These are phyloP conservation scores for Aphodius granarius DNA, from an alignment of 2,888 invertebrate species.

Conservation along the genomic window DNA sequence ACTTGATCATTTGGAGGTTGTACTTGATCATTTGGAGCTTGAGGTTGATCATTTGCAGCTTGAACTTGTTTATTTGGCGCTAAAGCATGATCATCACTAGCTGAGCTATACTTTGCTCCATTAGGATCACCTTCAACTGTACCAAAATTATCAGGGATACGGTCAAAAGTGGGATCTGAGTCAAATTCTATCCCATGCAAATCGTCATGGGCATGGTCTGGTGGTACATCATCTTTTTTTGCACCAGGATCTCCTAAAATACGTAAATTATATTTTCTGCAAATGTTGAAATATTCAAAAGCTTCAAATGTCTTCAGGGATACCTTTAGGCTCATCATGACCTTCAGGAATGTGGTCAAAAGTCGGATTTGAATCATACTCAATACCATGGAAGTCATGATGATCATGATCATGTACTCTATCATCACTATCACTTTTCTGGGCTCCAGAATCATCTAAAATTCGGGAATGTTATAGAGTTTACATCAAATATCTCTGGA, in stretches of 20 bases:
- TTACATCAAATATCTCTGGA: background rate
- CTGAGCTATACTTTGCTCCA: too few species aligned
- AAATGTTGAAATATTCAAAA: too few species aligned
- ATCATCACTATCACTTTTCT: background rate
- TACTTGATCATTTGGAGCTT: too few species aligned
- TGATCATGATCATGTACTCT: background rate
- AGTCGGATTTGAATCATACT: constrained; percentile 2
- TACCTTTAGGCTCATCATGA: background rate
- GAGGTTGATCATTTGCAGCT: too few species aligned
- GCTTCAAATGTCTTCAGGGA: too few species aligned
- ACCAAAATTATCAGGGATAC: too few species aligned
- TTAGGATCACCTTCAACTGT: background rate
- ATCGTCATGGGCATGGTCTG: background rate
- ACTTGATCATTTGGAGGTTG: too few species aligned
- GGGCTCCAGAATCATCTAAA: background rate
- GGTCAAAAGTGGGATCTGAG: background rate
- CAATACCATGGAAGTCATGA: background rate
- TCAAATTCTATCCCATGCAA: background rate
- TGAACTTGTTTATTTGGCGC: too few species aligned
- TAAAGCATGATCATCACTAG: too few species aligned
- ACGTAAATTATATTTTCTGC: too few species aligned
- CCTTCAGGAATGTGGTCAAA: constrained; percentile 8
- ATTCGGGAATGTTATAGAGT: background rate
- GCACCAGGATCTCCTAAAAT: background rate
- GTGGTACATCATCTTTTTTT: background rate